Percentiles rank a stretch among this genome's conserved stretches.
phyloP scores from a whole-genome alignment of 2,888 invertebrate species.

The Cetonia aurata region DNA sequence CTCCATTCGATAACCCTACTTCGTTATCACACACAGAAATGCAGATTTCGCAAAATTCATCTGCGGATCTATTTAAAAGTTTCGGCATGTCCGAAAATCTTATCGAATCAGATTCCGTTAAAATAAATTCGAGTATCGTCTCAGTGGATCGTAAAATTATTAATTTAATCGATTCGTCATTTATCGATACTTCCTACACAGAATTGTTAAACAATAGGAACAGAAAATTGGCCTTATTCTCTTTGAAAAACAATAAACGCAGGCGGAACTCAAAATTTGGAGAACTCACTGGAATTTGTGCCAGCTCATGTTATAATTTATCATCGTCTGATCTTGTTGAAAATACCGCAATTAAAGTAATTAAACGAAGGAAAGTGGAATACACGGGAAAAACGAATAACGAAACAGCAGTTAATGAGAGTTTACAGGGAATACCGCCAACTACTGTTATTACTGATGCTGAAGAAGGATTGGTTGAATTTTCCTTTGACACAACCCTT shows the following conservation, averaged over 20 bases:
- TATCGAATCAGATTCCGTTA: not conserved
- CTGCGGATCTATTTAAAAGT: not conserved
- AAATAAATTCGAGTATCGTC: not conserved
- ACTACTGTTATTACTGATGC: no score
- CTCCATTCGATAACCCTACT: no score
- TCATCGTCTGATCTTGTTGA: not conserved
- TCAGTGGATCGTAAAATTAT: not conserved
- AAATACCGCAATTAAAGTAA: conserved; percentile 9
- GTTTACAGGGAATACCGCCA: no score
- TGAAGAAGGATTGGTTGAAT: no score
- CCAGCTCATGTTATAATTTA: not conserved
- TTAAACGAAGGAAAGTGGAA: not conserved
- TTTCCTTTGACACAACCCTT: no score
- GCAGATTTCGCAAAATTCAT: not conserved
- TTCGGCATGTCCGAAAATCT: not conserved
- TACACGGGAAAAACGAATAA: not conserved
- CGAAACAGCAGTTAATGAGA: not conserved
- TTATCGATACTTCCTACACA: not conserved
- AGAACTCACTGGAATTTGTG: not conserved
- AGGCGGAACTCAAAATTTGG: not conserved
- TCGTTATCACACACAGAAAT: no score
- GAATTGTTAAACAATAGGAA: not conserved
- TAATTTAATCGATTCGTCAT: not conserved
- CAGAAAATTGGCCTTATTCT: not conserved
- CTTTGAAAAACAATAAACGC: not conserved